These are phyloP conservation scores for Candoia aspera DNA, from an alignment of 2,113 vertebrate genomes.

Conservation along the genomic window DNA sequence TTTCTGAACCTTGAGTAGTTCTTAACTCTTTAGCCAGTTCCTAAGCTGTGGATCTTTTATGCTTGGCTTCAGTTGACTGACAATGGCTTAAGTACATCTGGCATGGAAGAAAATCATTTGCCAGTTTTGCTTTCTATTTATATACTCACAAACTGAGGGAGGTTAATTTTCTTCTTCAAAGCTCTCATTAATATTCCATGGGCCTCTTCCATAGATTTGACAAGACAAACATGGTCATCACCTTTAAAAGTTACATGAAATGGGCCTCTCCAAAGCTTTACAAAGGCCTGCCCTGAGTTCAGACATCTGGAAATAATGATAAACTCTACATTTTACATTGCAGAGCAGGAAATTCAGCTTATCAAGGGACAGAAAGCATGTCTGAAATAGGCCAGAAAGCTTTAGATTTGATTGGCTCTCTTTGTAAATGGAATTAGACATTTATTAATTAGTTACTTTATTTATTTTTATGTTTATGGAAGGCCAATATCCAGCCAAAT, in stretches of 20 bases:
- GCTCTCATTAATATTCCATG: conserved; percentile 15
- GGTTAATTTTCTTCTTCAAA: neutral
- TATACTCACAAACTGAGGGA: conserved; percentile 9
- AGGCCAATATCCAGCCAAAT: neutral
- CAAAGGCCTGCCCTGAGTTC: neutral
- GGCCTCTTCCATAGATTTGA: neutral
- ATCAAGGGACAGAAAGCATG: neutral
- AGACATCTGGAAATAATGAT: neutral
- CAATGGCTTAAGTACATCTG: conserved; percentile 10
- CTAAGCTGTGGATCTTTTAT: neutral
- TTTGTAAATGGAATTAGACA: neutral
- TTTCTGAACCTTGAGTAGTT: neutral
- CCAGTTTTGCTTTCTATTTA: neutral
- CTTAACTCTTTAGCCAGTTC: neutral
- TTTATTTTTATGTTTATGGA: neutral
- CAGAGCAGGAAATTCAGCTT: neutral
- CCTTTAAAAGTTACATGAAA: neutral
- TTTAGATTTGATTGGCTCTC: neutral
- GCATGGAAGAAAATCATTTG: neutral
- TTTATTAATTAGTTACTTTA: neutral
- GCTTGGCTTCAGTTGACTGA: neutral
- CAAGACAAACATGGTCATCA: conserved; percentile 13
- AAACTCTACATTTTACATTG: neutral
- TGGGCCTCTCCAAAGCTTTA: conserved; percentile 1
- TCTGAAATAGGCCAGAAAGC: neutral